Percentiles rank a stretch among this genome's conserved stretches.
Evolutionary conservation across 2,113 vertebrate species (phyloP).

Genomic region (Catharus fuscescens): DNA sequence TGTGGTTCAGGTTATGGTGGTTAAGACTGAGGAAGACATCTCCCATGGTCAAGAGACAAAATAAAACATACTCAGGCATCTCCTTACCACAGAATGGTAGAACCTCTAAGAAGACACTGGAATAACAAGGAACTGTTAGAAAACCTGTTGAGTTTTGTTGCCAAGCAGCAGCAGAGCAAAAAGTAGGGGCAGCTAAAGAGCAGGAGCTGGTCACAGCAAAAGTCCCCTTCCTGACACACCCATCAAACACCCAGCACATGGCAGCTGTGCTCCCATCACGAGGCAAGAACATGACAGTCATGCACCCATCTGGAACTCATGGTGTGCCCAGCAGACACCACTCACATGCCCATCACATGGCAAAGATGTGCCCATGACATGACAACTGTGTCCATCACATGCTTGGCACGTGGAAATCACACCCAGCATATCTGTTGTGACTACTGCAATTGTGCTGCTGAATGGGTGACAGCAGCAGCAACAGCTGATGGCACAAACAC

Average conservation of each 20-base stretch:
- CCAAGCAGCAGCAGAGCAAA: neutral
- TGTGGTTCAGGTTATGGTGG: neutral
- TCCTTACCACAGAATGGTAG: neutral
- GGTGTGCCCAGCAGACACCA: fast-evolving
- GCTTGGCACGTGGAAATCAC: fast-evolving
- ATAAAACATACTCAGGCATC: neutral
- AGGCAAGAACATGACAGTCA: fast-evolving
- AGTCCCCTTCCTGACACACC: fast-evolving
- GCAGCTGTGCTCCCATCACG: fast-evolving
- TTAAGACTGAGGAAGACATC: neutral
- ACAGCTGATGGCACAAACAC: neutral
- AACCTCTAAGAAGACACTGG: neutral
- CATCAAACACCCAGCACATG: fast-evolving
- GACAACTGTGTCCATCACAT: neutral
- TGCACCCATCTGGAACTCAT: no score
- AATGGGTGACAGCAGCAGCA: neutral
- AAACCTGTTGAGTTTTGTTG: neutral
- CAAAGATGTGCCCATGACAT: neutral
- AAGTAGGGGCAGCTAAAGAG: neutral
- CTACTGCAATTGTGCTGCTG: fast-evolving
- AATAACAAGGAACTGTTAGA: neutral
- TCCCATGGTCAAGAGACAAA: neutral
- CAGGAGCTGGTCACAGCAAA: neutral
- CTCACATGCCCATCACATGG: fast-evolving
- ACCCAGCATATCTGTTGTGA: no score